phyloP scores from a whole-genome alignment of 2,888 invertebrate species.

The Ophioninae sp. region DNA sequence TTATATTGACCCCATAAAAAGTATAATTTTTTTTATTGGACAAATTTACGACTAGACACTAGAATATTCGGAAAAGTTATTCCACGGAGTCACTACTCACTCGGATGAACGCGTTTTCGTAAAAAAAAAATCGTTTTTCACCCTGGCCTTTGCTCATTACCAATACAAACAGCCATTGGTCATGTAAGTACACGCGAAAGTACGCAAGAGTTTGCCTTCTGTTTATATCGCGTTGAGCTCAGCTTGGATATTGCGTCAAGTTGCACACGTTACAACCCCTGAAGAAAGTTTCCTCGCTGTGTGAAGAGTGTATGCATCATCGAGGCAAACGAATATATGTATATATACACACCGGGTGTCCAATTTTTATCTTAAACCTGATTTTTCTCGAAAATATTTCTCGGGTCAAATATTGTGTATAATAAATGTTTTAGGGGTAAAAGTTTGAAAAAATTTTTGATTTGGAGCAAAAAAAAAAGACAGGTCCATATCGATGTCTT shows the following conservation, averaged over 20 bases:
- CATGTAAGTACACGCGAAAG: neutral
- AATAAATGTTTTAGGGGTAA: too few species aligned
- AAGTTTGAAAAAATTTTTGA: too few species aligned
- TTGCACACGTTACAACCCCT: conserved; percentile 60
- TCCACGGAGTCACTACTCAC: neutral
- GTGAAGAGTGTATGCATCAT: conserved; percentile 14
- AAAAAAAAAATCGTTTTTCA: conserved; percentile 54
- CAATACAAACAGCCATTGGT: neutral
- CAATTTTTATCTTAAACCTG: too few species aligned
- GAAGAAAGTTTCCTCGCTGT: conserved; percentile 69
- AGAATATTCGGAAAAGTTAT: neutral
- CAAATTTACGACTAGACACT: neutral
- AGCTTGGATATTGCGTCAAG: conserved; percentile 70
- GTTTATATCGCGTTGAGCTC: conserved; percentile 67
- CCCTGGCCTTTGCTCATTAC: conserved; percentile 39
- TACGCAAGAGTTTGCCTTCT: conserved; percentile 59
- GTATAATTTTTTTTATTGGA: neutral
- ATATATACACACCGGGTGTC: neutral
- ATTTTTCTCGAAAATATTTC: too few species aligned
- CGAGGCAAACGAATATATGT: neutral
- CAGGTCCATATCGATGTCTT: too few species aligned
- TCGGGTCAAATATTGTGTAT: too few species aligned
- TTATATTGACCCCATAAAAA: too few species aligned
- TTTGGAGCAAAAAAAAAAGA: too few species aligned
- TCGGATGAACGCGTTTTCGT: conserved; percentile 13